phyloP scores from a whole-genome alignment of 1,140 invertebrate genomes.

The Leucophenga varia region DNA sequence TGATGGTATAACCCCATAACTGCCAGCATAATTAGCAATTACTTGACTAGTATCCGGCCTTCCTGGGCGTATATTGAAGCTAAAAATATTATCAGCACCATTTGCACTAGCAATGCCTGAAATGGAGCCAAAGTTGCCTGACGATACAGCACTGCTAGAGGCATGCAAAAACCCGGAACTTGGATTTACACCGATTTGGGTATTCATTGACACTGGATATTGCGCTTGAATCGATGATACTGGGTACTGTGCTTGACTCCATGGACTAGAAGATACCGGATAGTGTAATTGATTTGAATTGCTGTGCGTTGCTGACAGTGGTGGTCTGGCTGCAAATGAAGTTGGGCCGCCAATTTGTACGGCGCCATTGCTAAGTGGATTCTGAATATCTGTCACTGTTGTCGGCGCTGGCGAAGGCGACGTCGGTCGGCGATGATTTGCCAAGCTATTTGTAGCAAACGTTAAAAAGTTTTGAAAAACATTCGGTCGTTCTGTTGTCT shows the following conservation, averaged over 20 bases:
- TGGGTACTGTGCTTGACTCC: constrained; percentile 17
- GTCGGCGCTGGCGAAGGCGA: no score
- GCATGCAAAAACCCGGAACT: constrained; percentile 34
- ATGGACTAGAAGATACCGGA: no score
- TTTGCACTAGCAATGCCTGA: constrained; percentile 43
- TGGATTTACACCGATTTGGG: constrained; percentile 24
- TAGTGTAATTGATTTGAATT: constrained; percentile 10
- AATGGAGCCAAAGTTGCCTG: constrained; percentile 40
- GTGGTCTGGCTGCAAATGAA: constrained; percentile 13
- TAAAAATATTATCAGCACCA: constrained; percentile 47
- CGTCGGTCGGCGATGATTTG: constrained; percentile 20
- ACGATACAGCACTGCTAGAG: constrained; percentile 34
- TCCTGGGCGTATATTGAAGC: constrained; percentile 50
- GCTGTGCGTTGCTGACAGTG: constrained; percentile 9
- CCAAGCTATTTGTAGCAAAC: constrained; percentile 36
- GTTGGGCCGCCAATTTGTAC: constrained; percentile 4
- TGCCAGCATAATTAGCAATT: constrained; percentile 11
- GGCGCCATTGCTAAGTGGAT: constrained; percentile 22
- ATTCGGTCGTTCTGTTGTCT: constrained; percentile 37
- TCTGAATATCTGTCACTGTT: no score
- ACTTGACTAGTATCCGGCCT: constrained; percentile 24
- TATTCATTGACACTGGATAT: constrained; percentile 22
- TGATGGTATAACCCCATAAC: constrained; percentile 23
- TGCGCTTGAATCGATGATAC: constrained; percentile 14
- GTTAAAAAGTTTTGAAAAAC: constrained; percentile 43